Base-by-base conservation (phyloP, 2,888 invertebrate species). In the Euclidia mi region DNA sequence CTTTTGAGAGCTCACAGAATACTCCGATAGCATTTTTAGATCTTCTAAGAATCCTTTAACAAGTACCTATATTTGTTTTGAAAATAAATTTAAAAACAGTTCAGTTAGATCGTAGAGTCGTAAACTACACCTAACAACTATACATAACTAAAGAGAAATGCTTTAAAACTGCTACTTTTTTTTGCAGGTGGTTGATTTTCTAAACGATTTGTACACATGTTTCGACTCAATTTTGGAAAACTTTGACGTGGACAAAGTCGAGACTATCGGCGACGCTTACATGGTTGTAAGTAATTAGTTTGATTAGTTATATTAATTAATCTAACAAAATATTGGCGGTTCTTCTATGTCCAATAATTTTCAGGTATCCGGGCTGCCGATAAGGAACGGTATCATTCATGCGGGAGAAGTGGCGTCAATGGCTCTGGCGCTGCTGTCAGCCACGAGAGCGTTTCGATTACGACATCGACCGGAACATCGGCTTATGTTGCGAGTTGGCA, bases 391-490 rank as follows among this genome's bases (percentile, higher is more conserved):
- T 25, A 97, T 97, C 79, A 95, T 96, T 49, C 99, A 99, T 88
- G 99, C 99, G 0, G 97, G 97, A 1, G 99, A 99, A 94, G 97
- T 99, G 70, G 98, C 98, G 9, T 97, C 98, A 7, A 98, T 99
- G 98, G 98, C 98, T 0, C 89, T 99, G 48, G 97, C 97, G 68
- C 94, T 99, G 48, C 94, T 99, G 35, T 96, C 97, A 25, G 97
- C 97, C 43, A 97, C 99, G 43, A 96, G 97, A 71, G 96, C 97
- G 76, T 99, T 99, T 91, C 96, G 96, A 71, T 98, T 99, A 60
- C 95, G 98, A 2, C 99, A 99, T 88, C 95, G 98, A 41, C 98
- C 99, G 2, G 95, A 96, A 12, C 98, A 98, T 71, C 96, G 97
- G 69, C 95, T 99, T 12, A 96, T 97, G 84, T 95, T 99, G 3